Conservation (phyloP, 2,888 invertebrate species). For the Ophonus ardosiacus region DNA sequence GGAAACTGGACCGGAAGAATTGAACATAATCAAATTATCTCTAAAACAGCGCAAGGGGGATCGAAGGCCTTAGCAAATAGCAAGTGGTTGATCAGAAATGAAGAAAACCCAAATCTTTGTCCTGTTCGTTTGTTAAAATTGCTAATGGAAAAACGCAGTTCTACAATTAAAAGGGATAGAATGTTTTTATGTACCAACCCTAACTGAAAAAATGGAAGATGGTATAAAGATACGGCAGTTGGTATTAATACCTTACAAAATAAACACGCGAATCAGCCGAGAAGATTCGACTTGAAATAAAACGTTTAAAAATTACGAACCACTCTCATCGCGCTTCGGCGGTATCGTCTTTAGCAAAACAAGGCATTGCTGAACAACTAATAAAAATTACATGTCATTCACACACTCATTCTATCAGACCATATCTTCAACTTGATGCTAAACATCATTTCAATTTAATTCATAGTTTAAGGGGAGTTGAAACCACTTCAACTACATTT, state of each 20-base stretch:
- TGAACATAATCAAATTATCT: too few relatives aligned
- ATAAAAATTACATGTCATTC: neutral
- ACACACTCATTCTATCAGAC: neutral
- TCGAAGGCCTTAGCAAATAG: too few relatives aligned
- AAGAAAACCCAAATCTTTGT: too few relatives aligned
- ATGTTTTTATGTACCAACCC: too few relatives aligned
- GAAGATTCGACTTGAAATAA: neutral
- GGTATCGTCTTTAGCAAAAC: neutral
- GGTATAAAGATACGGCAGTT: too few relatives aligned
- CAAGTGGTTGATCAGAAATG: neutral
- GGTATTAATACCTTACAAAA: neutral
- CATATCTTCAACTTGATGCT: neutral
- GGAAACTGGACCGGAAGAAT: too few relatives aligned
- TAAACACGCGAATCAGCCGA: neutral
- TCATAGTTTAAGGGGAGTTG: slow-evolving; percentile 3
- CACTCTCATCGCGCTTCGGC: neutral
- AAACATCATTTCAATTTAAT: slow-evolving; percentile 4
- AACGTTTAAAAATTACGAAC: neutral
- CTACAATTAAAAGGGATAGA: too few relatives aligned
- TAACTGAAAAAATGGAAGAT: too few relatives aligned
- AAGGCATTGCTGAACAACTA: neutral
- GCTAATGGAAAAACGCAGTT: too few relatives aligned
- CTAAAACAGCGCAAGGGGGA: too few relatives aligned
- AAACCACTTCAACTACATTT: neutral
- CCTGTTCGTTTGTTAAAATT: too few relatives aligned